Conservation (phyloP, 2,113 vertebrate species). For the Brachypteracias leptosomus region DNA sequence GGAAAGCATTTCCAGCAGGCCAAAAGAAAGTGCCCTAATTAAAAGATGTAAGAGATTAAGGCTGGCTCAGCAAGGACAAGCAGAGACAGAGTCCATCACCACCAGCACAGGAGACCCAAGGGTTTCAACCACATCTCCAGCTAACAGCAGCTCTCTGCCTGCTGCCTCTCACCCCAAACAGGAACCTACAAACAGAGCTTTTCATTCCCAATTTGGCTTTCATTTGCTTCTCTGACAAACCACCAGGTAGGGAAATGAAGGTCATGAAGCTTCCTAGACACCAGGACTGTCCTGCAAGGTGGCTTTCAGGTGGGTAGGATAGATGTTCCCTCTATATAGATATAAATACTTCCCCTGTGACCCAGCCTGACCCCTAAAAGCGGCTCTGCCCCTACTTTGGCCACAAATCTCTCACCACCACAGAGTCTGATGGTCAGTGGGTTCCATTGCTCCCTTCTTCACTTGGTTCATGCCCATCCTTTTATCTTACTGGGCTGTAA, state of each 20-base stretch:
- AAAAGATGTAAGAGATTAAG: slow-evolving; percentile 23
- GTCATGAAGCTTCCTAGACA: too few species aligned
- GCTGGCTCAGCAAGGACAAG: neutral
- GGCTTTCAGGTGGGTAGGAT: neutral
- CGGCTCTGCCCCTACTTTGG: neutral
- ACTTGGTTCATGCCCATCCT: neutral
- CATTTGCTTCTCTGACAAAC: neutral
- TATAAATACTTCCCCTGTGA: neutral
- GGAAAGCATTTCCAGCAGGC: slow-evolving; percentile 1
- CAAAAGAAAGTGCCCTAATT: slow-evolving; percentile 23
- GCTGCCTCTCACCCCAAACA: neutral
- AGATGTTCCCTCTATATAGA: neutral
- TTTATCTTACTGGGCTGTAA: neutral
- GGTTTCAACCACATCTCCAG: neutral
- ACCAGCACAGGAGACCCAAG: neutral
- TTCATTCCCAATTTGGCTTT: neutral
- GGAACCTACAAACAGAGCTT: neutral
- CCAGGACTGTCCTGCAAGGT: neutral
- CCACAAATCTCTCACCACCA: neutral
- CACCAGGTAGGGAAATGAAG: neutral
- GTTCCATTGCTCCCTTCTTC: neutral
- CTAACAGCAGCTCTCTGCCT: neutral
- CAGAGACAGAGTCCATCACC: neutral
- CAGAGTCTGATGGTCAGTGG: neutral
- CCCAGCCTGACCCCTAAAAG: neutral